Base-by-base conservation (phyloP, 2,113 vertebrate species). In the Lasiurus cinereus region DNA sequence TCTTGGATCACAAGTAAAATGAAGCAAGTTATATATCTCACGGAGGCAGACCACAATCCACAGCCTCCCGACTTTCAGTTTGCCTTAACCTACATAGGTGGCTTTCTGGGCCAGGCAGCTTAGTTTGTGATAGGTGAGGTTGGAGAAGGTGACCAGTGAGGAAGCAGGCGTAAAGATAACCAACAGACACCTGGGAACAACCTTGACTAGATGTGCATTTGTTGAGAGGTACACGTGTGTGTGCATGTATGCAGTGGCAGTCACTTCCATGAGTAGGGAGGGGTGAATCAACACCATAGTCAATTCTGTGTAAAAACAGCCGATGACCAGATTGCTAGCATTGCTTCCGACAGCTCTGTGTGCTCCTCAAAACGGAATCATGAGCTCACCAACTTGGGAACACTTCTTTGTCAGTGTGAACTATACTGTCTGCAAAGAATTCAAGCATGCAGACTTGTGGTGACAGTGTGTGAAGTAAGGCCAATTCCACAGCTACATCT, bases 241-340 rank as follows among this genome's bases (percentile, higher is more conserved):
- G 46, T 24, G 54, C 15, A 29, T 31, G 72, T 29, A 27, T 9
- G 29, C 16, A 31, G 48, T 39, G 36, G 59, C 43, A 56, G 64
- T 64, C 66, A 69, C 54, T 21, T 66, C 43, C 27, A 31, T 56
- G 21, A 13, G 10, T 77, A 22, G 74, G 83, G 43, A 59, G 19
- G 69, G 83, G 31, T 3, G 2, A 3, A 66, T 50, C 10, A 46
- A 64, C 0, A 9, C 69, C 33, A 3, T 43, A 19, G 88, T 48
- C 84, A 36, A 86, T 76, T 77, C 43, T 98, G 98, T 98, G 98
- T 56, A 98, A 98, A 98, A 98, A 91, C 97, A 98, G 97, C 98
- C 98, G 98, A 98, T 98, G 97, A 98, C 98, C 98, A 98, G 98
- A 98, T 98, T 98, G 98, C 98, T 97, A 97, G 97, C 97, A 88